Evolutionary conservation across 2,113 vertebrate species (phyloP).

Genomic region (Heterotis niloticus): DNA sequence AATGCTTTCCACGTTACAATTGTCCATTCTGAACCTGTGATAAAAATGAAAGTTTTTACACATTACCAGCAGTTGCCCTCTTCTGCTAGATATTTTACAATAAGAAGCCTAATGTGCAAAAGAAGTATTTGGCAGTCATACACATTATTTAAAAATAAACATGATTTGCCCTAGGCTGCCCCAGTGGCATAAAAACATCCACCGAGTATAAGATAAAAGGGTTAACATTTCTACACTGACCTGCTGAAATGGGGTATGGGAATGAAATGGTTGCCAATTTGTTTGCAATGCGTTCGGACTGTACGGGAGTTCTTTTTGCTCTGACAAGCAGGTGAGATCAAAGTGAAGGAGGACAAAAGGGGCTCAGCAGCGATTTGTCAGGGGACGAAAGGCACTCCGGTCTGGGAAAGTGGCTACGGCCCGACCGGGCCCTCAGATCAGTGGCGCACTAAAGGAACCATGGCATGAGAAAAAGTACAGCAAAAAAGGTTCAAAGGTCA

Average conservation of each 20-base stretch:
- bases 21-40: too few species aligned
- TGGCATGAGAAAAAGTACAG: slow-evolving; percentile 93
- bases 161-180: too few species aligned
- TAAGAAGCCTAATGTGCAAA: too few species aligned
- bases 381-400: slow-evolving; percentile 83
- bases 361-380: slow-evolving; percentile 92
- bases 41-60: too few species aligned
- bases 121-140: too few species aligned
- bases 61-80: too few species aligned
- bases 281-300: slow-evolving; percentile 84
- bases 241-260: slow-evolving; percentile 61
- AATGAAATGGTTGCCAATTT: slow-evolving; percentile 83
- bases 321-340: slow-evolving; percentile 97
- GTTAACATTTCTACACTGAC: slow-evolving; percentile 59
- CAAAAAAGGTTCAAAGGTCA: slow-evolving; percentile 93
- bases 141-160: too few species aligned
- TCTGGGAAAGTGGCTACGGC: slow-evolving; percentile 76
- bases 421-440: slow-evolving; percentile 83
- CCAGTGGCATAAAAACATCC: background rate
- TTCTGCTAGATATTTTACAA: too few species aligned
- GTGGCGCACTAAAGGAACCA: slow-evolving; percentile 79
- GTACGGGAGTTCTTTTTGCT: slow-evolving; percentile 78
- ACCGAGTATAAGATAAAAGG: slow-evolving; percentile 38
- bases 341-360: slow-evolving; percentile 81
- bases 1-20: too few species aligned